Evolutionary conservation across 2,888 invertebrate species (phyloP).

Genomic region (Augiades crinisus): DNA sequence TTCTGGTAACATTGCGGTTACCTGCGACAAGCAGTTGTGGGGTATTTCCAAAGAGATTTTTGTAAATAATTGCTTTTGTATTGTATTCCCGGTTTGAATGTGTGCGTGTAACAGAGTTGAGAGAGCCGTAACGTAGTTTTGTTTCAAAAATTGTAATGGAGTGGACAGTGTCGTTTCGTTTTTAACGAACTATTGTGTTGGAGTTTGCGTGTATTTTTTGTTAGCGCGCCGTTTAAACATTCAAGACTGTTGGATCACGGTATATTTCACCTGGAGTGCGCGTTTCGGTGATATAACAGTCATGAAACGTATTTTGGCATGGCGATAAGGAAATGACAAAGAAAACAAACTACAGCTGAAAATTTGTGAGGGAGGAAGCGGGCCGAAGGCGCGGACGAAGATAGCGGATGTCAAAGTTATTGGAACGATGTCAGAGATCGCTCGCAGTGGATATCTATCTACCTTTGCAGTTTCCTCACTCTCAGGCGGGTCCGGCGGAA

Average conservation of each 20-base stretch:
- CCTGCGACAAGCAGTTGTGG: slow-evolving; percentile 60
- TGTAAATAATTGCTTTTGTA: slow-evolving; percentile 59
- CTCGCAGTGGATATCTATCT: slow-evolving; percentile 59
- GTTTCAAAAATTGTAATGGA: slow-evolving; percentile 40
- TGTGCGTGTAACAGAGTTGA: slow-evolving; percentile 43
- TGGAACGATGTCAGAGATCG: slow-evolving; percentile 74
- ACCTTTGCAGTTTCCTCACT: slow-evolving; percentile 49
- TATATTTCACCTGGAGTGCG: slow-evolving; percentile 75
- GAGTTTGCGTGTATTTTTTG: slow-evolving; percentile 15
- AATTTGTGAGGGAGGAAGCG: slow-evolving; percentile 62
- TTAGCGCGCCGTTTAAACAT: slow-evolving; percentile 36
- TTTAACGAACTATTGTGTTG: slow-evolving; percentile 21
- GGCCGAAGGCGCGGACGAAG: slow-evolving; percentile 40
- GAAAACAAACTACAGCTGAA: slow-evolving; percentile 79
- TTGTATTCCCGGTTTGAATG: slow-evolving; percentile 42
- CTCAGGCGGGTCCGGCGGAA: too few species aligned
- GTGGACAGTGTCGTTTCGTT: slow-evolving; percentile 39
- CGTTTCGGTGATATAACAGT: slow-evolving; percentile 75
- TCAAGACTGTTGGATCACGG: slow-evolving; percentile 51
- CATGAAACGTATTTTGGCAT: slow-evolving; percentile 80
- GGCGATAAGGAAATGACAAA: slow-evolving; percentile 81
- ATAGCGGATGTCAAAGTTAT: slow-evolving; percentile 70
- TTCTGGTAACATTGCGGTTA: slow-evolving; percentile 64
- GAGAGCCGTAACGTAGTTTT: slow-evolving; percentile 42
- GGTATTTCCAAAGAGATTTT: slow-evolving; percentile 60